These are phyloP conservation scores for Tachypleus tridentatus DNA, from an alignment of 1,140 invertebrate species.

Conservation along the genomic window DNA sequence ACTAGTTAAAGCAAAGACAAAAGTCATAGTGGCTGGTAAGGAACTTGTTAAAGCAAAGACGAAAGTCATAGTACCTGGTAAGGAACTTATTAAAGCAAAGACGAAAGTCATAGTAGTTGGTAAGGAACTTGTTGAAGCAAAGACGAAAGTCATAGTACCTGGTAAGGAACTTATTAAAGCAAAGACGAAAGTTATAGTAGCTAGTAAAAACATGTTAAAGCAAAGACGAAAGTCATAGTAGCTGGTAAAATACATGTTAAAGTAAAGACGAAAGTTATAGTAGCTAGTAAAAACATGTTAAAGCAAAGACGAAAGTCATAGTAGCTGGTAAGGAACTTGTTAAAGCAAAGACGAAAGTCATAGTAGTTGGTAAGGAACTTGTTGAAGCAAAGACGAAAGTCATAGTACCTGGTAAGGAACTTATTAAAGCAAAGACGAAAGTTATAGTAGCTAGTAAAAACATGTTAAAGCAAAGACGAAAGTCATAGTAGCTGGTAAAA, in stretches of 20 bases:
- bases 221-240: constrained; percentile 85
- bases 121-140: too few species aligned
- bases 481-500: too few species aligned
- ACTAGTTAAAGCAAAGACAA: constrained; percentile 80
- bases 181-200: constrained; percentile 83
- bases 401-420: constrained; percentile 86
- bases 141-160: too few species aligned
- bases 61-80: constrained; percentile 86
- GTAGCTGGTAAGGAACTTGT: constrained; percentile 54
- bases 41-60: constrained; percentile 83
- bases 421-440: constrained; percentile 77
- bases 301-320: too few species aligned
- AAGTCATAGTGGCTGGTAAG: constrained; percentile 88
- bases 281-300: too few species aligned
- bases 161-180: constrained; percentile 73
- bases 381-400: constrained; percentile 86
- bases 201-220: constrained; percentile 80
- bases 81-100: constrained; percentile 25
- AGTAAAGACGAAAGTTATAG: not conserved
- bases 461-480: too few species aligned
- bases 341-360: constrained; percentile 81
- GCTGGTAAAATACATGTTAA: constrained; percentile 84
- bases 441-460: constrained; percentile 80
- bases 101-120: too few species aligned
- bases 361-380: constrained; percentile 80